phyloP scores from a whole-genome alignment of 2,113 vertebrate genomes.

The Hemiscyllium ocellatum region DNA sequence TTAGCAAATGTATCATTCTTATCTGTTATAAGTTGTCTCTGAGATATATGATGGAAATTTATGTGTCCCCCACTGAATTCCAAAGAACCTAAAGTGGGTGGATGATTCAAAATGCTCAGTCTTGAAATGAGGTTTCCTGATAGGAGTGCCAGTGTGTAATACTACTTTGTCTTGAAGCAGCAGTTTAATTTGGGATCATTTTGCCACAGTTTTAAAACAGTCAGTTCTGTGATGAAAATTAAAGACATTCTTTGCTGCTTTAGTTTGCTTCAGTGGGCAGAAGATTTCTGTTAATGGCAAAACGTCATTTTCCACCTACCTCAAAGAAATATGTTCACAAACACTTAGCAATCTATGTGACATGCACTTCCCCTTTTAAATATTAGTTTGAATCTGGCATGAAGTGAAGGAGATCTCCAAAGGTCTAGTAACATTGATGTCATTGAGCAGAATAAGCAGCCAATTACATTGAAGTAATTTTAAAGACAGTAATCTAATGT shows the following conservation, averaged over 20 bases:
- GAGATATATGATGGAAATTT: not conserved
- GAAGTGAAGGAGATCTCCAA: not conserved
- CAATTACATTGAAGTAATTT: not conserved
- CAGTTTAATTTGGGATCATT: not conserved
- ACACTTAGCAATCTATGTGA: not conserved
- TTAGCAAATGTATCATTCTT: too few relatives aligned
- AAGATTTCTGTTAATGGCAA: not conserved
- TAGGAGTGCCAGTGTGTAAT: not conserved
- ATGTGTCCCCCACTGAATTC: not conserved
- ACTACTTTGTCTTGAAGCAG: not conserved
- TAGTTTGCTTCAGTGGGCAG: not conserved
- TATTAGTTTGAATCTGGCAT: not conserved
- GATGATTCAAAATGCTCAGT: not conserved
- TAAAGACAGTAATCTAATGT: too few relatives aligned
- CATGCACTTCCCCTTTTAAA: not conserved
- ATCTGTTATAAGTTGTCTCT: not conserved
- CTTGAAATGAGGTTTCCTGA: not conserved
- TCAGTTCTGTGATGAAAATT: not conserved
- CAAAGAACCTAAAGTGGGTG: not conserved
- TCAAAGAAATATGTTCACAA: not conserved
- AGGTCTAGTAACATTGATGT: not conserved
- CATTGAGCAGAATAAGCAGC: not conserved
- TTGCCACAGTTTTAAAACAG: not conserved
- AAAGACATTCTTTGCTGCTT: not conserved
- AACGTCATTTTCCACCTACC: not conserved